Percentiles rank a stretch among this genome's conserved stretches.
These are phyloP conservation scores for Falco berigora DNA, from an alignment of 2,797 vertebrate genomes.

Conservation along the genomic window DNA sequence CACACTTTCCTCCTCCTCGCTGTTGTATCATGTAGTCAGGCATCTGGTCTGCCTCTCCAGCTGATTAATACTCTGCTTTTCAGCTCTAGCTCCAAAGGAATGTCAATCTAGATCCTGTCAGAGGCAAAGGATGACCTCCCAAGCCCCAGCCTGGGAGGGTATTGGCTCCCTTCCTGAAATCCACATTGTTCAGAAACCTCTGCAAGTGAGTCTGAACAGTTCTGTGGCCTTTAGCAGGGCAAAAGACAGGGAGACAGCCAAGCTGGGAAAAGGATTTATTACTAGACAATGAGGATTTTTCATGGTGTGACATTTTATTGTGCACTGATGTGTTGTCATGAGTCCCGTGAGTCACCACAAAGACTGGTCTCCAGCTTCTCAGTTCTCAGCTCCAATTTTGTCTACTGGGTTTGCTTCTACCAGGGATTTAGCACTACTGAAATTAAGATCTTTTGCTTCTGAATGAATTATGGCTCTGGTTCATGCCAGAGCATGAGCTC, in stretches of 20 bases:
- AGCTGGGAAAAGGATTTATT: conserved; percentile 6
- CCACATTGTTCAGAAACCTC: background rate
- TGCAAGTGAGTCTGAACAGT: background rate
- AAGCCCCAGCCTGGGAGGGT: background rate
- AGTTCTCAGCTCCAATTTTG: background rate
- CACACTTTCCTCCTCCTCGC: background rate
- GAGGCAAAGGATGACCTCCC: background rate
- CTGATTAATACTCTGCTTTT: background rate
- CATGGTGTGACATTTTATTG: conserved; percentile 49
- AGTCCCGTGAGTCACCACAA: background rate
- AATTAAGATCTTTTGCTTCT: background rate
- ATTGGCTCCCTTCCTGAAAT: background rate
- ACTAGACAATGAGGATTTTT: conserved; percentile 33
- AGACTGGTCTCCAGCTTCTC: background rate
- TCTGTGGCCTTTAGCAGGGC: conserved; percentile 5
- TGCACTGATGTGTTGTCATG: background rate
- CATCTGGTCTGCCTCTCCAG: background rate
- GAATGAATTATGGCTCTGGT: background rate
- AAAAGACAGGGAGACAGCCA: background rate
- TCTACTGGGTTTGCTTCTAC: background rate
- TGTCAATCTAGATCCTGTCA: background rate
- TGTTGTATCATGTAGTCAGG: background rate
- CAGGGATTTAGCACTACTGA: background rate
- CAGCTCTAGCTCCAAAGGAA: background rate
- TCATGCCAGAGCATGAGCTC: background rate